phyloP scores from a whole-genome alignment of 2,888 invertebrate species.

The Callyntrura guangdongensis region DNA sequence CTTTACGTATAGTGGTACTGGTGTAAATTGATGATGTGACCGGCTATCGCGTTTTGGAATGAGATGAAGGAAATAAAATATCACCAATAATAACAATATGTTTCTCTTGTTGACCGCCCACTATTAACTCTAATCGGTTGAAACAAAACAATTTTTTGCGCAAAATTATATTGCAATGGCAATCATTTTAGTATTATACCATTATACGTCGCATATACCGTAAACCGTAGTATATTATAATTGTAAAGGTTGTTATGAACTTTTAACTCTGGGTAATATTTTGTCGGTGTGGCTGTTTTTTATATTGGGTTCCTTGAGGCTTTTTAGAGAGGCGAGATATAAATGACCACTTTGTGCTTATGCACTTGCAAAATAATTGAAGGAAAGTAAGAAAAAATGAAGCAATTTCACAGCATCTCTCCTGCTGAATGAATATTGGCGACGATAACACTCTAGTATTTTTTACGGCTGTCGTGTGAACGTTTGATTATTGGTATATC shows the following conservation, averaged over 20 bases:
- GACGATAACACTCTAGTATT: background rate
- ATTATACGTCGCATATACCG: background rate
- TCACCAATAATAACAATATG: conserved; percentile 14
- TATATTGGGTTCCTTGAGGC: conserved; percentile 28
- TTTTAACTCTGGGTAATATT: conserved; percentile 41
- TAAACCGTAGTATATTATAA: background rate
- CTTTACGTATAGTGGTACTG: background rate
- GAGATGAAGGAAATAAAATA: conserved; percentile 42
- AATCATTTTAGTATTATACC: conserved; percentile 1
- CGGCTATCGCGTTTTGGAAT: conserved; percentile 12
- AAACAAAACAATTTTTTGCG: conserved; percentile 37
- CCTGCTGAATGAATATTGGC: background rate
- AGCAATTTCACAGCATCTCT: background rate
- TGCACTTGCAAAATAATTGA: background rate
- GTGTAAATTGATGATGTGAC: background rate
- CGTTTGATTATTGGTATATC: background rate
- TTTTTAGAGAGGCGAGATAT: conserved; percentile 14
- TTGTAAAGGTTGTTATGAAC: background rate
- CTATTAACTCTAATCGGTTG: conserved; percentile 49
- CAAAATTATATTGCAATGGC: conserved; percentile 50
- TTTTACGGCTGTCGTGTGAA: conserved; percentile 14
- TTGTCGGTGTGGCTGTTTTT: background rate
- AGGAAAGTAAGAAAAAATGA: background rate
- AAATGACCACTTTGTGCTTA: background rate
- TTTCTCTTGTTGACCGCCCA: conserved; percentile 45